These are phyloP conservation scores for Coracias cyanogaster DNA, from an alignment of 2,797 vertebrate genomes.

Conservation along the genomic window DNA sequence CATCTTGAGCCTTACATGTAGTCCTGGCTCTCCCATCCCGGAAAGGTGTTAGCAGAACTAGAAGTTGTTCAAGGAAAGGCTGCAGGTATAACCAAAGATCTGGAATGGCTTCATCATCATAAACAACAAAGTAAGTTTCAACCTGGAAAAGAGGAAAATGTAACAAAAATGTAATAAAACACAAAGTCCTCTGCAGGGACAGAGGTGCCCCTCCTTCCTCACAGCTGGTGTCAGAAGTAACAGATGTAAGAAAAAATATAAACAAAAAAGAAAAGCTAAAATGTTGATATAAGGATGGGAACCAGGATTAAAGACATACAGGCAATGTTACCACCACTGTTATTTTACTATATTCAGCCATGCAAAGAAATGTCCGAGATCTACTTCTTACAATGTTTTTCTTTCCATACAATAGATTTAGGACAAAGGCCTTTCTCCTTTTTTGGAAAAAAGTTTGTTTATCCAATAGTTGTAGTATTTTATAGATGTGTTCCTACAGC, in stretches of 20 bases:
- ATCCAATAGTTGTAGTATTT: neutral
- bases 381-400: neutral
- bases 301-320: neutral
- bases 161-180: neutral
- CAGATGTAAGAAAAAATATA: neutral
- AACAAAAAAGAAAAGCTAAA: neutral
- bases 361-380: neutral
- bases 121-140: neutral
- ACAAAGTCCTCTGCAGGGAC: neutral
- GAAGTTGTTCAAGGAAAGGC: neutral
- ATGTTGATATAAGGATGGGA: neutral
- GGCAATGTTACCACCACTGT: too few species aligned
- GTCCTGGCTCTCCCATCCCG: neutral
- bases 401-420: neutral
- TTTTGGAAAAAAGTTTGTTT: neutral
- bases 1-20: neutral
- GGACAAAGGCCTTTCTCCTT: neutral
- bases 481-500: neutral
- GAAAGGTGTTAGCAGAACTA: neutral
- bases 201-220: neutral
- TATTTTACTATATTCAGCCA: neutral
- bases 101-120: neutral
- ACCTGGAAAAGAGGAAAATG: neutral
- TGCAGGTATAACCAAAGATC: neutral
- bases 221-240: neutral